These are phyloP conservation scores for Charaxes varanes DNA, from an alignment of 1,140 invertebrate genomes.

Conservation along the genomic window DNA sequence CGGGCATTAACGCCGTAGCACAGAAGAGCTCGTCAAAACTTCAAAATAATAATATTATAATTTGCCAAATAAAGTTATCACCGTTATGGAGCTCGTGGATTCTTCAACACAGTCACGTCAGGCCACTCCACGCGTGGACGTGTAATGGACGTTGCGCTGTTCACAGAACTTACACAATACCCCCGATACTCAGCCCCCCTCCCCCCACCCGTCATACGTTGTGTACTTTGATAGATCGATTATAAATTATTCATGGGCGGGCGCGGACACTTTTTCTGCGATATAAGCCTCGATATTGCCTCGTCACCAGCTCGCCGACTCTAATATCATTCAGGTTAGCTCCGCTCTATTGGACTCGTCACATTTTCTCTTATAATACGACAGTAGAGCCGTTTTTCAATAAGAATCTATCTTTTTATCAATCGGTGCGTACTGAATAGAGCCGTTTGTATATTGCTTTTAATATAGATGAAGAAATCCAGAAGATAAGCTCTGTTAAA, in stretches of 20 bases:
- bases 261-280: conserved; percentile 19
- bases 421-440: not conserved
- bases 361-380: conserved; percentile 3
- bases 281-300: conserved; percentile 17
- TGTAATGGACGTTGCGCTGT: too few species aligned
- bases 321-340: conserved; percentile 21
- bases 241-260: conserved; percentile 22
- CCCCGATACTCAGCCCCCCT: not conserved
- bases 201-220: conserved; percentile 1
- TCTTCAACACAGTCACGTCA: too few species aligned
- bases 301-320: conserved; percentile 6
- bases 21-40: too few species aligned
- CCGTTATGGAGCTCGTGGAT: too few species aligned
- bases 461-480: not conserved
- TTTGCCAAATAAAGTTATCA: too few species aligned
- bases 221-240: conserved; percentile 14
- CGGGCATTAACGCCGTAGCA: too few species aligned
- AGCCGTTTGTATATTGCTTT: too few species aligned
- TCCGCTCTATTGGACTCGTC: conserved; percentile 12
- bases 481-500: too few species aligned
- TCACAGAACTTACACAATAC: not conserved
- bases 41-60: too few species aligned
- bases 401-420: conserved; percentile 5
- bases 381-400: conserved; percentile 11
- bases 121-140: too few species aligned